phyloP scores from a whole-genome alignment of 30 jellyfish, hydroid and myxozoan genomes.

The Aurelia coerulea region DNA sequence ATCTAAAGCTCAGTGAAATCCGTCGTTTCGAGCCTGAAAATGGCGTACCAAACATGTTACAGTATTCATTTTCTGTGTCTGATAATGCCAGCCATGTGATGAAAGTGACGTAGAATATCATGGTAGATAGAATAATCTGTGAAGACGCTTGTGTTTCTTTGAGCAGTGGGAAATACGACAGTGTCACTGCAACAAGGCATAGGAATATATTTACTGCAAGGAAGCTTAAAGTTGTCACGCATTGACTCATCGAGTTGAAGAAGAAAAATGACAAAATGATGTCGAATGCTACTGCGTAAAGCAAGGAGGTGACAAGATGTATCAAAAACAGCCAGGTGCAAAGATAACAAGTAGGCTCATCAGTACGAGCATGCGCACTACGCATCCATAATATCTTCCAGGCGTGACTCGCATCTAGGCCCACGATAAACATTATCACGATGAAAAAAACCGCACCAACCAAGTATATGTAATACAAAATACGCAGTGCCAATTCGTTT shows the following conservation, averaged over 20 bases:
- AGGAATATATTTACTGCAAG: conserved; percentile 66
- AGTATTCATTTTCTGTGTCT: conserved; percentile 91
- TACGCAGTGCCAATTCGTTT: conserved; percentile 43
- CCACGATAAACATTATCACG: conserved; percentile 53
- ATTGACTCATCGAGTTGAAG: conserved; percentile 75
- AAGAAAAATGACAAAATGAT: conserved; percentile 84
- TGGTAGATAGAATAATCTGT: conserved; percentile 78
- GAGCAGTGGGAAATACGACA: conserved; percentile 73
- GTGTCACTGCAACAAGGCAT: conserved; percentile 72
- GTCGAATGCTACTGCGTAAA: conserved; percentile 88
- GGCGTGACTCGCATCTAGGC: conserved; percentile 83
- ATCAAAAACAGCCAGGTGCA: conserved; percentile 97
- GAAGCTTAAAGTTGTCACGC: conserved; percentile 71
- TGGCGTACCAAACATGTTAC: conserved; percentile 94
- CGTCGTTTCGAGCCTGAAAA: conserved; percentile 88
- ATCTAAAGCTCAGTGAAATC: conserved; percentile 78
- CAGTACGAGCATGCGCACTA: conserved; percentile 71
- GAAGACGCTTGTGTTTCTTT: conserved; percentile 75
- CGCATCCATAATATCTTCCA: conserved; percentile 88
- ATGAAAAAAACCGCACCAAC: conserved; percentile 58
- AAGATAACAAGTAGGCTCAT: conserved; percentile 91
- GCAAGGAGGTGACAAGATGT: conserved; percentile 82
- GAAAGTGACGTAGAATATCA: conserved; percentile 65
- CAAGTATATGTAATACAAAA: conserved; percentile 62
- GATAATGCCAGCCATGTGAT: conserved; percentile 95